Conservation (phyloP, 2,888 invertebrate genomes). For the Panzeria rudis region DNA sequence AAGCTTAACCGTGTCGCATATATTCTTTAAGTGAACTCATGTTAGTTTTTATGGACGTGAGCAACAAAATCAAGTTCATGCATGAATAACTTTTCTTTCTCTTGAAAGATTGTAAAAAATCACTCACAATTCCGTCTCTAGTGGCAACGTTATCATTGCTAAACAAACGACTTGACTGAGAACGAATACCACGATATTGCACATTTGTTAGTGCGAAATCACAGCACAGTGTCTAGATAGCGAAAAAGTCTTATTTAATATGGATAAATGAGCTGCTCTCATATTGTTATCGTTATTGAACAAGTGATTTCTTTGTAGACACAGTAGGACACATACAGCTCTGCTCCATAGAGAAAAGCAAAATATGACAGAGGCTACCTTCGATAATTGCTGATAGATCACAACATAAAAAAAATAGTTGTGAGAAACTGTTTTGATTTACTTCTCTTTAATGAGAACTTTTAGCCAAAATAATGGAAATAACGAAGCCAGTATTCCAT, state of each 20-base stretch:
- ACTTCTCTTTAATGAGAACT: too few species aligned
- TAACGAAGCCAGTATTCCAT: too few species aligned
- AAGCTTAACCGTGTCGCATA: too few species aligned
- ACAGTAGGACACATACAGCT: background rate
- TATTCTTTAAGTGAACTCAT: too few species aligned
- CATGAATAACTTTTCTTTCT: background rate
- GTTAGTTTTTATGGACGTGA: too few species aligned
- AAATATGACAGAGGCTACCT: too few species aligned
- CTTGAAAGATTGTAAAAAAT: background rate
- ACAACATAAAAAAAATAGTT: too few species aligned
- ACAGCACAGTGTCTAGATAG: conserved; percentile 5
- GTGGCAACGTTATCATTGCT: conserved; percentile 2
- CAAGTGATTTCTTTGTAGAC: background rate
- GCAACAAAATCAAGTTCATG: background rate
- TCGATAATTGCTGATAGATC: too few species aligned
- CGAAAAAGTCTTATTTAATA: background rate
- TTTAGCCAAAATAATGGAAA: too few species aligned
- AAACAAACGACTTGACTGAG: conserved; percentile 18
- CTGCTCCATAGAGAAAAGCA: too few species aligned
- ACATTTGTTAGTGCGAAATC: conserved; percentile 11
- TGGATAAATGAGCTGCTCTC: background rate
- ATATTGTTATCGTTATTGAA: background rate
- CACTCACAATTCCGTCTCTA: background rate
- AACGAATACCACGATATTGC: conserved; percentile 11
- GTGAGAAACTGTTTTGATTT: too few species aligned